Percentiles rank a stretch among this genome's conserved stretches.
These are phyloP conservation scores for Montipora capitata DNA, from an alignment of 92 coral and sea anemone genomes.

Conservation along the genomic window DNA sequence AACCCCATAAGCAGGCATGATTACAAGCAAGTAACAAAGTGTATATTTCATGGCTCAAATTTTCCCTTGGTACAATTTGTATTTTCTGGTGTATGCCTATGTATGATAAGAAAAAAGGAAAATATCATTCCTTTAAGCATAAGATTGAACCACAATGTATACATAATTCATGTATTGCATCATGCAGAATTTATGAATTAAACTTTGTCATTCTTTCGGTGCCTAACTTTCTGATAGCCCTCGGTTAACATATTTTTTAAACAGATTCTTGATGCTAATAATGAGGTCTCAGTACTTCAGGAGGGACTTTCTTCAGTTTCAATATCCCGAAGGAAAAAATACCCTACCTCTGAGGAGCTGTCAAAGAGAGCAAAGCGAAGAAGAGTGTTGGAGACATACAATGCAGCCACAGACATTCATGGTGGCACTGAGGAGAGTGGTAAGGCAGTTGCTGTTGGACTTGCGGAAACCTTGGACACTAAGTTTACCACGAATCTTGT, in stretches of 20 bases:
- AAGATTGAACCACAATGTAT: slow-evolving; percentile 29
- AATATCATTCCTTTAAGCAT: slow-evolving; percentile 2
- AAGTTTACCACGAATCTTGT: slow-evolving; percentile 48
- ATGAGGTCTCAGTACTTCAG: slow-evolving; percentile 39
- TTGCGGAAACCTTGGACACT: slow-evolving; percentile 52
- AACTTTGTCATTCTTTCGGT: slow-evolving; percentile 18
- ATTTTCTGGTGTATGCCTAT: slow-evolving; percentile 39
- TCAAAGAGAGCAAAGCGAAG: slow-evolving; percentile 42
- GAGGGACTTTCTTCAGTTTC: slow-evolving; percentile 37
- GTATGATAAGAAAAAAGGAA: slow-evolving; percentile 18
- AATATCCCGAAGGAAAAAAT: slow-evolving; percentile 29
- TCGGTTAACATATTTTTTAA: neutral
- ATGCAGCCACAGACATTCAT: slow-evolving; percentile 52
- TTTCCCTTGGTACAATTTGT: neutral
- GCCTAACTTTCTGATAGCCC: slow-evolving; percentile 33
- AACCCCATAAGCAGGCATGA: neutral
- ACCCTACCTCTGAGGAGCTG: slow-evolving; percentile 39
- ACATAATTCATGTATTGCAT: slow-evolving; percentile 24
- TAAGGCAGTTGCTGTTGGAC: slow-evolving; percentile 61
- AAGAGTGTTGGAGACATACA: slow-evolving; percentile 42
- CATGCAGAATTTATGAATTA: slow-evolving; percentile 18
- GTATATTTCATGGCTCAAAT: slow-evolving; percentile 4
- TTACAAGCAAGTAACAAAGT: neutral
- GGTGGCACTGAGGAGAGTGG: slow-evolving; percentile 42
- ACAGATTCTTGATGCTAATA: slow-evolving; percentile 19